Conservation (phyloP, 1,140 invertebrate genomes). For the Orchesella cincta region DNA sequence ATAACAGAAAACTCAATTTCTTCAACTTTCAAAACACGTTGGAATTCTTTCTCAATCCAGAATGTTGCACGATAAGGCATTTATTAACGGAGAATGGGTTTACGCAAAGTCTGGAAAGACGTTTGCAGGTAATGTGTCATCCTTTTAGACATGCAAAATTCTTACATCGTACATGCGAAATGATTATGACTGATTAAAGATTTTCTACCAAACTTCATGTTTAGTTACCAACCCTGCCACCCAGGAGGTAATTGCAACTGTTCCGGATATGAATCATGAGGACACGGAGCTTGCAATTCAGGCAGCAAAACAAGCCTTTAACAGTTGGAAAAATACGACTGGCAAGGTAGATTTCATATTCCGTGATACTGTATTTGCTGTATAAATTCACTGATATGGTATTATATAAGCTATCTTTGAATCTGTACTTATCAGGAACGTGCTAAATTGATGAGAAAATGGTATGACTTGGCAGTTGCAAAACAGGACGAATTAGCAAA, state of each 20-base stretch:
- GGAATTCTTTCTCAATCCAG: not conserved
- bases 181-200: too few relatives aligned
- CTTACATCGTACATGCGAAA: too few relatives aligned
- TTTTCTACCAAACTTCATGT: too few relatives aligned
- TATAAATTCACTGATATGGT: too few relatives aligned
- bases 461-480: conserved; percentile 76
- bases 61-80: conserved; percentile 62
- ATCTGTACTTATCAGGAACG: conserved; percentile 57
- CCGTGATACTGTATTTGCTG: too few relatives aligned
- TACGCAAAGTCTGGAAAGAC: conserved; percentile 66
- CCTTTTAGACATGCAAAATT: too few relatives aligned
- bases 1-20: not conserved
- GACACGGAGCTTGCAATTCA: conserved; percentile 76
- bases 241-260: conserved; percentile 69
- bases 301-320: conserved; percentile 73
- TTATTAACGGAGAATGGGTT: conserved; percentile 80
- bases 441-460: conserved; percentile 62
- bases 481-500: conserved; percentile 76
- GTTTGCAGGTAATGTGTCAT: conserved; percentile 64
- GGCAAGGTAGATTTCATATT: conserved; percentile 81
- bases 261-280: conserved; percentile 79
- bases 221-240: conserved; percentile 72
- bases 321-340: conserved; percentile 73
- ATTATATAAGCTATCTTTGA: conserved; percentile 53
- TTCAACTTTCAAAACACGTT: not conserved